Evolutionary conservation across 1,140 invertebrate genomes (phyloP), one percentile per base, ranked within the genome.

Genomic region (Epicauta chinensis): DNA sequence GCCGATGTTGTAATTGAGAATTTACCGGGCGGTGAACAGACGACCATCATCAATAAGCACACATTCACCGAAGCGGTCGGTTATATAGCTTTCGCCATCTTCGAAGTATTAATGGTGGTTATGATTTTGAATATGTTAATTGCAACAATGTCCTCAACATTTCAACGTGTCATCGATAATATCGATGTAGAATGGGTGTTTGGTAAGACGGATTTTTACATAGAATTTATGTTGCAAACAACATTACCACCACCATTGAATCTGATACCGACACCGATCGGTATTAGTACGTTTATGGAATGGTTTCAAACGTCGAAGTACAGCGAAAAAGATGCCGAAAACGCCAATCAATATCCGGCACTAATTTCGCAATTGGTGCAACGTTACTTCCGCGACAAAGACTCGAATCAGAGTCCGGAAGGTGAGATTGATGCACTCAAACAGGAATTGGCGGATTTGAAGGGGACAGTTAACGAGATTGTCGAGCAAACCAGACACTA

Each of bases 91-190:
- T 86, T 83, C 58, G 80, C 78, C 5, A 61, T 73, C 30, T 85
- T 81, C 60, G 78, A 82, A 66, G 78, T 83, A 38, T 76, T 87
- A 38, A 79, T 77, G n/a, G 81, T 87, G 30, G 76, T 87, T 39
- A 77, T 87, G 15, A 76, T 87, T n/a, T 64, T 87, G 17, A 88
- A 88, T 68, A 86, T 87, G 81, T 72, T 88, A 16, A 86, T 88
- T 56, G 86, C 85, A 3, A 84, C 84, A 62, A 86, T 88, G 81
- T 80, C 82, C 10, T 84, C 84, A 55, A 85, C 82, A 1, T 86
- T 84, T 62, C 82, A 85, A 63, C 70, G 74, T 57, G 81, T 87
- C 2, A 74, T 71, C 1, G 76, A 80, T 43, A 81, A 80, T 51
- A 73, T 79, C 2, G 73, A 75, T 42, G 72, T 77, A 1, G 79